Percentiles rank a stretch among this genome's conserved stretches.
Conservation (phyloP, 2,113 vertebrate genomes). For the Datnioides undecimradiatus region DNA sequence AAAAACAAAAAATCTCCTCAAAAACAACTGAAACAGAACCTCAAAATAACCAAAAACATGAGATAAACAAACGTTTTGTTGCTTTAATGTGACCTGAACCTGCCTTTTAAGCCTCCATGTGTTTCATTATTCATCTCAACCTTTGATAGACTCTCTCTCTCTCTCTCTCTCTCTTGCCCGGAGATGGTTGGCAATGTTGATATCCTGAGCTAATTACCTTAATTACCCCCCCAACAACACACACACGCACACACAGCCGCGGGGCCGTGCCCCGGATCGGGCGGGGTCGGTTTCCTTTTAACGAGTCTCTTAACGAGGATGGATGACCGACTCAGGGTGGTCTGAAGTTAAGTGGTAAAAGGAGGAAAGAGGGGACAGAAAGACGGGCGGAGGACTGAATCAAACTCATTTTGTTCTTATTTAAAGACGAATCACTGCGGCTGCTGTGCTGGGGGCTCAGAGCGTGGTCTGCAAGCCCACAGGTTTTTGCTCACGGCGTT, state of each 20-base stretch:
- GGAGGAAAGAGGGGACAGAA: not conserved
- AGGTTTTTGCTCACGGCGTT: no score
- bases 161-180: constrained; percentile 23
- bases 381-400: not conserved
- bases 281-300: constrained; percentile 25
- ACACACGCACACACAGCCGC: constrained; percentile 7
- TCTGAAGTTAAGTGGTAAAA: not conserved
- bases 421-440: no score
- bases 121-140: constrained; percentile 65
- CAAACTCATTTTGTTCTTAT: not conserved
- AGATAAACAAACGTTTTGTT: not conserved
- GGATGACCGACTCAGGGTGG: constrained; percentile 40
- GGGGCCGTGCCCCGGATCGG: not conserved
- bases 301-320: constrained; percentile 48
- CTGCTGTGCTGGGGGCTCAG: no score
- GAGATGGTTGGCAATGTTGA: constrained; percentile 55
- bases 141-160: constrained; percentile 54
- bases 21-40: not conserved
- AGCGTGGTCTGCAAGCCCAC: no score
- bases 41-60: not conserved
- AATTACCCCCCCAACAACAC: constrained; percentile 46
- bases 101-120: constrained; percentile 26
- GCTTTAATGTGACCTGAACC: constrained; percentile 24
- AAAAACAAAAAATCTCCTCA: not conserved
- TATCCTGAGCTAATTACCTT: constrained; percentile 69